Conservation (phyloP, 2,797 vertebrate species). For the Helostoma temminkii region DNA sequence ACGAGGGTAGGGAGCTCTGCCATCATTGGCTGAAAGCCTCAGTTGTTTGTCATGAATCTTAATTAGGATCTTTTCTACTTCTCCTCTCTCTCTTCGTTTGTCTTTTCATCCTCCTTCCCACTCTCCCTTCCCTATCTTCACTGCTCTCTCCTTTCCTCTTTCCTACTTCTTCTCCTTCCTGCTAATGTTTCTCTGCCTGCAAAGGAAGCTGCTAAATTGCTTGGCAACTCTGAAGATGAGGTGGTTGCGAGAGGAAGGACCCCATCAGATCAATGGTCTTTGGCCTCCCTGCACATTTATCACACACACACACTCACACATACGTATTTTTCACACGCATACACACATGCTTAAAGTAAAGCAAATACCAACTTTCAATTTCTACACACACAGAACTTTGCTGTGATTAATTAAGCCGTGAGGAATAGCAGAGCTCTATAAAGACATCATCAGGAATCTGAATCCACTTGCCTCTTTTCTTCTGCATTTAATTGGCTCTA, state of each 20-base stretch:
- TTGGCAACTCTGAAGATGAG: slow-evolving; percentile 50
- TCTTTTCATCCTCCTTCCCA: neutral
- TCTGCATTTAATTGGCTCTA: slow-evolving; percentile 81
- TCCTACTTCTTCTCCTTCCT: neutral
- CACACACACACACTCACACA: slow-evolving; percentile 36
- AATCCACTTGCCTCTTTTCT: slow-evolving; percentile 70
- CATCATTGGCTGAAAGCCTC: slow-evolving; percentile 29
- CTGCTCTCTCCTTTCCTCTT: neutral
- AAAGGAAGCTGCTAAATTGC: slow-evolving; percentile 53
- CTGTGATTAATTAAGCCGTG: slow-evolving; percentile 82
- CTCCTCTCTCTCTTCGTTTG: neutral
- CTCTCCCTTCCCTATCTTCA: neutral
- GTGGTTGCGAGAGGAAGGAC: slow-evolving; percentile 34
- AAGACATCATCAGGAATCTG: slow-evolving; percentile 75
- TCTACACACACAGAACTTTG: slow-evolving; percentile 34
- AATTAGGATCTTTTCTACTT: slow-evolving; percentile 41
- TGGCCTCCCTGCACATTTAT: slow-evolving; percentile 64
- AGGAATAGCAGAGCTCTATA: slow-evolving; percentile 75
- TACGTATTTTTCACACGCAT: slow-evolving; percentile 26
- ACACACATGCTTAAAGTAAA: slow-evolving; percentile 21
- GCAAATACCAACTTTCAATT: slow-evolving; percentile 43
- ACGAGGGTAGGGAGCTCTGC: slow-evolving; percentile 28
- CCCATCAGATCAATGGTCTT: slow-evolving; percentile 71
- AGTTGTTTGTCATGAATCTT: slow-evolving; percentile 56
- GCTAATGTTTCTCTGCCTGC: slow-evolving; percentile 17